Percentiles rank a stretch among this genome's conserved stretches.
phyloP scores from a whole-genome alignment of 2,888 invertebrate species.

The Choristoneura rosaceana region DNA sequence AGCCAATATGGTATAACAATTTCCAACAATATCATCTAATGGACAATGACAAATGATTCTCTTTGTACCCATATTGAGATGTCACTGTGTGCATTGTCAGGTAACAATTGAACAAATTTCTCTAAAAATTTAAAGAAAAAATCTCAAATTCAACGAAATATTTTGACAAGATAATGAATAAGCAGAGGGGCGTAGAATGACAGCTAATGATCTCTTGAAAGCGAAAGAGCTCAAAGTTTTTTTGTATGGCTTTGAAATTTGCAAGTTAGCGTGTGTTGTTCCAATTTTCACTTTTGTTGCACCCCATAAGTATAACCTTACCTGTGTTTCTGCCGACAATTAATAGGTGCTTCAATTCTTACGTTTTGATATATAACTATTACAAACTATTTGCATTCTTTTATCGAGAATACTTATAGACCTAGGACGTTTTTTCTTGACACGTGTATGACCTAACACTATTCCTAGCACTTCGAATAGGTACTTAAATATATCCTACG shows the following conservation, averaged over 20 bases:
- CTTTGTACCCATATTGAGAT: conserved; percentile 78
- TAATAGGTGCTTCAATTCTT: not conserved
- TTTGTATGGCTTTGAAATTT: conserved; percentile 19
- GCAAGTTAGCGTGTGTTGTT: conserved; percentile 27
- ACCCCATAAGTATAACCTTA: conserved; percentile 23
- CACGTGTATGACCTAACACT: too few relatives aligned
- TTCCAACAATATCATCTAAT: conserved; percentile 80
- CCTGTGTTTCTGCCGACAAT: not conserved
- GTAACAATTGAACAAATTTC: conserved; percentile 76
- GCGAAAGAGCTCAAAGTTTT: conserved; percentile 43
- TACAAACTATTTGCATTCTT: too few relatives aligned
- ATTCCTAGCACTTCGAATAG: too few relatives aligned
- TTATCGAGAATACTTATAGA: too few relatives aligned
- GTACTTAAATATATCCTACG: too few relatives aligned
- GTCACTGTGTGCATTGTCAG: conserved; percentile 71
- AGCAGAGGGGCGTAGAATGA: conserved; percentile 67
- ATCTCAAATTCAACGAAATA: conserved; percentile 71
- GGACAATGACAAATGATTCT: conserved; percentile 83
- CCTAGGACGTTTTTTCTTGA: too few relatives aligned
- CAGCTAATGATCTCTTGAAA: conserved; percentile 78
- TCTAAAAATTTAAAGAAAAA: conserved; percentile 69
- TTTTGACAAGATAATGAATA: conserved; percentile 83
- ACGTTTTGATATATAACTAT: not conserved
- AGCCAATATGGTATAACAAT: conserved; percentile 45
- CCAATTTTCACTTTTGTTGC: conserved; percentile 36